Conservation (phyloP, 2,113 vertebrate genomes). For the Dicentrarchus labrax region DNA sequence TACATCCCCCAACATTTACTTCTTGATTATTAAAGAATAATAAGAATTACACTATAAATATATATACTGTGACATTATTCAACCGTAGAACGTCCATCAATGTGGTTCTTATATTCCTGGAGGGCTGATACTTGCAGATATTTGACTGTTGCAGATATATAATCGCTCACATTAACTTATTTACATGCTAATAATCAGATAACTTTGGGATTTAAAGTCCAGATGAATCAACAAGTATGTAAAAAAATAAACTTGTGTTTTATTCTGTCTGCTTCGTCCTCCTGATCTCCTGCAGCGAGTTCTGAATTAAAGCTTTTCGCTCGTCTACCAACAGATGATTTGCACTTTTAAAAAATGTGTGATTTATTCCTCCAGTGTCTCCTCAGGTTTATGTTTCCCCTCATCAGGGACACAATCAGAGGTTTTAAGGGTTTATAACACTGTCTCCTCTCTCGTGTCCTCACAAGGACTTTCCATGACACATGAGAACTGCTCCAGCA, state of each 20-base stretch:
- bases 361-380: neutral
- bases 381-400: neutral
- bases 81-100: no score
- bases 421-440: conserved; percentile 8
- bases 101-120: neutral
- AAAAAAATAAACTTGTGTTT: no score
- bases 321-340: neutral
- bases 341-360: neutral
- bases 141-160: neutral
- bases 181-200: neutral
- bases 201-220: no score
- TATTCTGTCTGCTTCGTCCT: neutral
- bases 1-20: no score
- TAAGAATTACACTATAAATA: no score
- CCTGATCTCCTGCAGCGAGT: no score
- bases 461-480: conserved; percentile 69
- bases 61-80: no score
- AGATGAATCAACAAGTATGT: no score
- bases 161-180: neutral
- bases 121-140: neutral
- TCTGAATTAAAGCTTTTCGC: neutral
- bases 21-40: no score
- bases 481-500: conserved; percentile 53
- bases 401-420: neutral
- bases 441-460: conserved; percentile 30